Evolutionary conservation across 2,797 vertebrate species (phyloP), one percentile per base, ranked within the genome.

Genomic region (Propithecus deckenii): DNA sequence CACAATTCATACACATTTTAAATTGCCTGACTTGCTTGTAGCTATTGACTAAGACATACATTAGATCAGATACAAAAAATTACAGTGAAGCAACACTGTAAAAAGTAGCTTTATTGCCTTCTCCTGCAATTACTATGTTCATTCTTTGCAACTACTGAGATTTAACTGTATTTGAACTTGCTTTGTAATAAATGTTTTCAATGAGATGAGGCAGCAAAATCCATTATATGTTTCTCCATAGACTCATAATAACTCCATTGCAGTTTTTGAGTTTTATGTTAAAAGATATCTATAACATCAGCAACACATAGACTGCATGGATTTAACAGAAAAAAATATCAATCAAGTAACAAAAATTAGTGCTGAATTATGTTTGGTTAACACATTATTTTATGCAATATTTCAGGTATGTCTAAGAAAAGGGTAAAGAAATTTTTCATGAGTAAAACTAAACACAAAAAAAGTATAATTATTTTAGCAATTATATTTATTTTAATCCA

Each of bases 1-100:
- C 63, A 65, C 71, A 57, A 93, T 11, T 86, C 94, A 92, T 92
- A 78, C 0, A 1, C 72, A 41, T 97, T 96, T 97, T 79, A 86
- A 98, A 96, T 94, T 98, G 57, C 83, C 96, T 97, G 87, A 86
- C 86, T 96, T 84, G 69, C 93, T 92, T 80, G 79, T 32, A 96
- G 80, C 91, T 96, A 85, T 98, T 59, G 46, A 93, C 67, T 93
- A 83, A 94, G 61, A 32, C 55, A 80, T 69, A 93, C 89, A 86
- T 89, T 91, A 89, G 75, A 32, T 85, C 89, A 95, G 86, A 95
- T 96, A 95, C 78, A 94, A 87, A 74, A 94, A 85, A 75, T 57
- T 92, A 69, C n/a, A 94, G 41, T 46, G 81, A 95, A 98, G 69
- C 41, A 86, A 79, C 59, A 74, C 63, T 80, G 35, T 72, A 94